A percentile compares a stretch with the other conserved stretches of the same genome.
Conservation (phyloP, 2,113 vertebrate genomes). For the Xenopus borealis region DNA sequence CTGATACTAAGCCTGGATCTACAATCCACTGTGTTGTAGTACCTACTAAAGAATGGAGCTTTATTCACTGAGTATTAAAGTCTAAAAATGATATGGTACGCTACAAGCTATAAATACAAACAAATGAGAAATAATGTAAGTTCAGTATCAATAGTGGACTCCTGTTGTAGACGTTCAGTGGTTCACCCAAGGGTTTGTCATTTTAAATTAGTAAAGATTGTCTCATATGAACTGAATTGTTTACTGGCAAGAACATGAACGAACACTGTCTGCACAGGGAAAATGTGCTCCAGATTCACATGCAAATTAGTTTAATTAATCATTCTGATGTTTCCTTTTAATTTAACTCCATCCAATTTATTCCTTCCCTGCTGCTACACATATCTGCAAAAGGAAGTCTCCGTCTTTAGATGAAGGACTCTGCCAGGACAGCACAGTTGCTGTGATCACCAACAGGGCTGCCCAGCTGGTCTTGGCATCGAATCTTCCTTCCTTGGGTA, state of each 20-base stretch:
- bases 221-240: background rate
- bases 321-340: constrained; percentile 37
- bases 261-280: constrained; percentile 20
- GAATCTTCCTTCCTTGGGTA: background rate
- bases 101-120: too few species aligned
- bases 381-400: background rate
- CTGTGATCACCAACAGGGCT: background rate
- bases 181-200: too few species aligned
- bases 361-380: constrained; percentile 36
- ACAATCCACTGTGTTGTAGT: too few species aligned
- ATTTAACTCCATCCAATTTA: constrained; percentile 38
- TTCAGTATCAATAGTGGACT: too few species aligned
- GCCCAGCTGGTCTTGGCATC: constrained; percentile 32
- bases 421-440: constrained; percentile 28
- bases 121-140: too few species aligned
- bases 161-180: too few species aligned
- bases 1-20: too few species aligned
- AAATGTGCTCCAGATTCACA: constrained; percentile 34
- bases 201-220: background rate
- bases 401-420: background rate
- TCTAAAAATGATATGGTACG: too few species aligned
- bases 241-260: constrained; percentile 10
- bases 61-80: too few species aligned
- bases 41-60: too few species aligned
- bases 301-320: constrained; percentile 41